A percentile compares a stretch with the other conserved stretches of the same genome.
Evolutionary conservation across 30 jellyfish, hydroid and myxozoan genomes (phyloP).

Genomic region (Pelagia noctiluca): DNA sequence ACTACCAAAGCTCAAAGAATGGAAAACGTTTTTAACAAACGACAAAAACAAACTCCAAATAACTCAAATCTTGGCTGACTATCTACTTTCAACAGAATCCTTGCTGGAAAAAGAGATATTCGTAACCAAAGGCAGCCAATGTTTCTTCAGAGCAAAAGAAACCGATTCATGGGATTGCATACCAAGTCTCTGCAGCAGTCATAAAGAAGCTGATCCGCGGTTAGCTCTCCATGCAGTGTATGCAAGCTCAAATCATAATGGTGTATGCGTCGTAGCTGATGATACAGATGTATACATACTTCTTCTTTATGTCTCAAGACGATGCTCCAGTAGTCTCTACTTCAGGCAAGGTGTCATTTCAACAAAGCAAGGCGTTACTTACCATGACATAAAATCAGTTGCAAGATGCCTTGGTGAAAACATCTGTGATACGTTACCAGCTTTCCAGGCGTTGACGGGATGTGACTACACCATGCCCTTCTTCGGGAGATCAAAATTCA

Average conservation of each 20-base stretch:
- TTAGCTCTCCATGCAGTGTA: slow-evolving; percentile 60
- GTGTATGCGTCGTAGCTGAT: slow-evolving; percentile 51
- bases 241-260: slow-evolving; percentile 29
- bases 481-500: slow-evolving; percentile 40
- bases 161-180: slow-evolving; percentile 41
- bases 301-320: slow-evolving; percentile 46
- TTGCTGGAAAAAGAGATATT: slow-evolving; percentile 40
- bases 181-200: slow-evolving; percentile 62
- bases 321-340: slow-evolving; percentile 24
- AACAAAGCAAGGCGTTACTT: slow-evolving; percentile 36
- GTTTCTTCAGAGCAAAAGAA: slow-evolving; percentile 56
- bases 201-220: slow-evolving; percentile 48
- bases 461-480: slow-evolving; percentile 41
- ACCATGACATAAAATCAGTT: slow-evolving; percentile 34
- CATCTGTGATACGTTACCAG: slow-evolving; percentile 33
- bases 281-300: slow-evolving; percentile 49
- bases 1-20: slow-evolving; percentile 20
- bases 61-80: slow-evolving; percentile 35
- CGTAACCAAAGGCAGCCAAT: slow-evolving; percentile 61
- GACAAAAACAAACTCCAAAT: slow-evolving; percentile 45
- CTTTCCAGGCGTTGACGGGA: slow-evolving; percentile 33
- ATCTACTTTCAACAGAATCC: slow-evolving; percentile 34
- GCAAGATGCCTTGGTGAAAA: slow-evolving; percentile 27
- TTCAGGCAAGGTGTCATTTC: slow-evolving; percentile 39
- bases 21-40: slow-evolving; percentile 17